Evolutionary conservation across 2,888 invertebrate genomes (phyloP), one percentile per base, ranked within the genome.

Genomic region (Drosophila niveifrons): DNA sequence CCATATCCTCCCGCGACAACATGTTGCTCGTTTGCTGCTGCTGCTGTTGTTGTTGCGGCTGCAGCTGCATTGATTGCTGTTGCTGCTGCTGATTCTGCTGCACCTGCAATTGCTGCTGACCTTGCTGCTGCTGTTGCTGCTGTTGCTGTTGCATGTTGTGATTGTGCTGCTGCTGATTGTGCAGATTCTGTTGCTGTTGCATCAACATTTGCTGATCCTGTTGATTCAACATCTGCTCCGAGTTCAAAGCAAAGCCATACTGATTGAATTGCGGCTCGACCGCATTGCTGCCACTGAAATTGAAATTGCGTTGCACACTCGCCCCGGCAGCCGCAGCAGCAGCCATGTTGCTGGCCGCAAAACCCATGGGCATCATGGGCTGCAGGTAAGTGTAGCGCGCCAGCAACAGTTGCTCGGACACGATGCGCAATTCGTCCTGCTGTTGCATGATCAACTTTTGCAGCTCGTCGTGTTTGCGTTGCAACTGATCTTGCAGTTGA

Each of bases 401-500:
- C 91, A 97, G 95, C 51, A 97, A 91, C 58, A 98, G 93, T 89
- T 97, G 97, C 90, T 97, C 97, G n/a, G 97, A 97, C 0, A 98
- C 96, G 76, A 95, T 94, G 46, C 96, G 94, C 75, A 98, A 92
- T 91, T 98, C 97, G 87, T 97, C 97, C 90, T 97, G 97, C 89
- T 97, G 97, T 75, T 96, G 95, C 56, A 96, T 94, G 68, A 98
- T 97, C 88, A 97, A 94, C 86, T 96, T 95, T 90, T 97, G 97
- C 68, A 98, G 92, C 90, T 97, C 96, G 73, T 96, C 96, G 88
- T 97, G 97, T 89, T 97, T 97, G 39, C 96, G 94, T 89, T 97
- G 96, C 69, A 95, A 92, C 92, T 96, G 95, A 83, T 95, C 96
- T 93, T 96, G 96, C 13, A 95, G 90, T 67, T 94, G 94, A 70